Percentiles rank a stretch among this genome's conserved stretches.
Evolutionary conservation across 2,797 vertebrate genomes (phyloP).

Genomic region (Benthosema pterotum): DNA sequence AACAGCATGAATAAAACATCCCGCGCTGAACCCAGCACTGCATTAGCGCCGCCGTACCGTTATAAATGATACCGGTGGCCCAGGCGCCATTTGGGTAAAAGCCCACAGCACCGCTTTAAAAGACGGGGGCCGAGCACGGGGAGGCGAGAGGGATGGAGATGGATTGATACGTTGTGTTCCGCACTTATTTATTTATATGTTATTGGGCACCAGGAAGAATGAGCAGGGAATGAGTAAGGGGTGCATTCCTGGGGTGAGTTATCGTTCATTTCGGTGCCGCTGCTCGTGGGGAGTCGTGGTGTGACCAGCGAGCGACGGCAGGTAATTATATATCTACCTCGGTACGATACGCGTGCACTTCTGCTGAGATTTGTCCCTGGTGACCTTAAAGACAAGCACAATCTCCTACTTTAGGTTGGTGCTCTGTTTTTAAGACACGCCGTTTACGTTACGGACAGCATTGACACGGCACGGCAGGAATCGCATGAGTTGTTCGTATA

Average conservation of each 20-base stretch:
- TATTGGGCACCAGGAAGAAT: slow-evolving; percentile 70
- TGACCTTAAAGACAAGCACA: slow-evolving; percentile 51
- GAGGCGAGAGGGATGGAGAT: slow-evolving; percentile 58
- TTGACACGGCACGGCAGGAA: too few relatives aligned
- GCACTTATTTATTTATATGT: slow-evolving; percentile 84
- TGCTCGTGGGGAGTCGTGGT: slow-evolving; percentile 48
- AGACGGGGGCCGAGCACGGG: slow-evolving; percentile 68
- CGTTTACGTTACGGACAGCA: not conserved
- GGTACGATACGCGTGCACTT: slow-evolving; percentile 36
- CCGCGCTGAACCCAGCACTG: slow-evolving; percentile 76
- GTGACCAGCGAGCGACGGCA: slow-evolving; percentile 50
- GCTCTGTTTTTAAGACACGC: slow-evolving; percentile 18
- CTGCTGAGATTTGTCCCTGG: slow-evolving; percentile 22
- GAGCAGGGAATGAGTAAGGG: slow-evolving; percentile 76
- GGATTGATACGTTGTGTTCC: slow-evolving; percentile 77
- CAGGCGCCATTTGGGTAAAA: slow-evolving; percentile 84
- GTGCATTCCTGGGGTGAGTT: slow-evolving; percentile 70
- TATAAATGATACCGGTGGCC: slow-evolving; percentile 86
- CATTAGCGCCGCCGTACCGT: slow-evolving; percentile 83
- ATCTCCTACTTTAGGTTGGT: slow-evolving; percentile 13
- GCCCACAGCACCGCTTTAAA: slow-evolving; percentile 85
- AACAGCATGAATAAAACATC: slow-evolving; percentile 89
- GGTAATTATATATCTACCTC: slow-evolving; percentile 57
- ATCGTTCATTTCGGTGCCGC: slow-evolving; percentile 65
- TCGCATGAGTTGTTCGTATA: too few relatives aligned